A percentile compares a stretch with the other conserved stretches of the same genome.
Conservation (phyloP, 2,797 vertebrate species). For the Clarias platycephalus region DNA sequence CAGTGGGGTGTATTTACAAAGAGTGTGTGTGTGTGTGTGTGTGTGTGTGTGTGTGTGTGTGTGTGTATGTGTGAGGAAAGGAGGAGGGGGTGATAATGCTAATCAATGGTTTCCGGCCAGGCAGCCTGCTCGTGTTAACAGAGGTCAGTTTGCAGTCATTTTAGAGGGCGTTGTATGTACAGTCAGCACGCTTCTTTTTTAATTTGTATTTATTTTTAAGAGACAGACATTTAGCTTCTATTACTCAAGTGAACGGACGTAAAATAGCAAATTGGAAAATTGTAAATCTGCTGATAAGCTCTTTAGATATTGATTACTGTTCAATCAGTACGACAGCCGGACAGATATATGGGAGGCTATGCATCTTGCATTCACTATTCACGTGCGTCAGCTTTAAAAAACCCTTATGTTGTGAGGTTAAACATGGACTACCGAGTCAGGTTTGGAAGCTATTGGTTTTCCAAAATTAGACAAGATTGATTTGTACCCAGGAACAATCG, state of each 20-base stretch:
- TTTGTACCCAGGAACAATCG: too few species aligned
- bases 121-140: neutral
- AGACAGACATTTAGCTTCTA: neutral
- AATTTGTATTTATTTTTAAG: neutral
- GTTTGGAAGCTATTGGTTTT: neutral
- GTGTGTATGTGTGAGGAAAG: neutral
- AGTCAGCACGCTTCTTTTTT: neutral
- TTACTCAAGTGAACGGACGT: too few species aligned
- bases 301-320: neutral
- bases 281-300: neutral
- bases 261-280: neutral
- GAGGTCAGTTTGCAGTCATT: neutral
- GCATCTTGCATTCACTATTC: neutral
- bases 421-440: neutral
- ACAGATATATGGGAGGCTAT: neutral
- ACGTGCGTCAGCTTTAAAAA: neutral
- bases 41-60: constrained; percentile 10
- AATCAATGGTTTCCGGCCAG: constrained; percentile 33
- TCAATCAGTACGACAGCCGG: neutral
- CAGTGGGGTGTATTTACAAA: neutral
- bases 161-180: neutral
- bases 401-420: neutral
- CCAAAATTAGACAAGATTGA: neutral
- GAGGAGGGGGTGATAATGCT: neutral
- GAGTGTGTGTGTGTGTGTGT: neutral